Base-by-base conservation (phyloP, 2,113 vertebrate genomes). In the Eptesicus fuscus region DNA sequence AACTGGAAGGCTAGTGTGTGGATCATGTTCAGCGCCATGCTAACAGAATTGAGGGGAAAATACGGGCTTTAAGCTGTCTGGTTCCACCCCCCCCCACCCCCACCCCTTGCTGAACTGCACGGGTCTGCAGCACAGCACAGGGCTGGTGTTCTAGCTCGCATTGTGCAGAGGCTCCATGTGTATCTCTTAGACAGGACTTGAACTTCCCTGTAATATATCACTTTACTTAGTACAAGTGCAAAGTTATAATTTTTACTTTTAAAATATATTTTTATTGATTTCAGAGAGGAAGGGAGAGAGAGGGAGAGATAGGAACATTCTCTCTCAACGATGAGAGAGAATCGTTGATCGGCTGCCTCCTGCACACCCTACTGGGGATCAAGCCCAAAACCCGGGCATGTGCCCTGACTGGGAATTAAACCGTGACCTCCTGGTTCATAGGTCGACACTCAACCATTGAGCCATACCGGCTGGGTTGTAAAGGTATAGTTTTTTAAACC, bases 161-260 rank as follows among this genome's bases (percentile, higher is more conserved):
- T 25, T 63, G 28, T 35, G 1, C 13, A 42, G 35, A 76, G 30
- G 5, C 5, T 51, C 28, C 20, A 14, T 7, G 7, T 28, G 1
- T 93, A 17, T 71, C 91, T 94, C 30, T 59, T 61, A 13, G 28
- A 61, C 23, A 13, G 28, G 78, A 82, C 25, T 71, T 92, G 61
- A 86, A 95, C 37, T 42, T 91, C 40, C 79, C 53, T 49, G 1
- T 49, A 63, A 87, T 59, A 78, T 49, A 71, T 35, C 92, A 61
- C 3, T 78, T 85, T 67, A 65, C 3, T 63, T 73, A 59, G 5
- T n/a, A 20, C 17, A 94, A 70, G 20, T 22, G 1, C 2, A 83
- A 89, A 71, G 8, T 2, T 61, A 61, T 11, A 10, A 28, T 61
- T 61, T 61, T 61, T 61, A 59, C 25, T 10, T 59, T 59, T 9